Base-by-base conservation (phyloP, 2,888 invertebrate genomes). In the Mactromeris polynyma region DNA sequence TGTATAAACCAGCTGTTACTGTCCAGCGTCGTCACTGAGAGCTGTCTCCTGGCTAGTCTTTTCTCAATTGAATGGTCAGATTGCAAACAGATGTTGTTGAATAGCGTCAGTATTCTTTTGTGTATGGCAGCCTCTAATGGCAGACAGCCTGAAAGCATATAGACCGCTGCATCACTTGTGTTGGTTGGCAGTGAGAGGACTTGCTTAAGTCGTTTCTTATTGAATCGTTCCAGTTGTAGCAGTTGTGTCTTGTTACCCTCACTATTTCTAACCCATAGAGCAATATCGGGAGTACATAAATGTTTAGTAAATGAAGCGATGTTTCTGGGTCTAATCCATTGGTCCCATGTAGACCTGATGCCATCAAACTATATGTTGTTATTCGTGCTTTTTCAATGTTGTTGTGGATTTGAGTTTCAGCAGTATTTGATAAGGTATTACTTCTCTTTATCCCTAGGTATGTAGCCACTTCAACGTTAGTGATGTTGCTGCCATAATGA, bases 181-280 rank as follows among this genome's bases (percentile, higher is more conserved):
- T 88, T 90, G 21, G n/a, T 80, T 11, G 88, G 83, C 2, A 90
- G 19, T n/a, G 86, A 87, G 33, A 86, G 42, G 1, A 90, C 58
- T 40, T 86, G 88, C 86, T 88, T 86, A 0, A 83, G 4, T 21
- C 83, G 58, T 17, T 69, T n/a, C 51, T 33, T 87, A 86, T 40
- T 86, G 86, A 77, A 42, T 6, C 14, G 42, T 42, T 42, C 42
- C 14, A 42, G 14, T 42, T 42, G 42, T 14, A 9, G 84, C 78
- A 11, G 86, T n/a, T n/a, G n/a, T n/a, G n/a, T n/a, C n/a, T n/a
- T n/a, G n/a, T n/a, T n/a, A n/a, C n/a, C n/a, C n/a, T n/a, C 19
- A 89, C 11, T 40, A 89, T 64, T 36, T 89, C 83, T 33, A 89
- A 11, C 0, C 89, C 83, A 80, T 89, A 89, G n/a, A 86, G 17